Percentiles rank a stretch among this genome's conserved stretches.
Evolutionary conservation across 1,140 invertebrate species (phyloP).

Genomic region (Drosophila ananassae): DNA sequence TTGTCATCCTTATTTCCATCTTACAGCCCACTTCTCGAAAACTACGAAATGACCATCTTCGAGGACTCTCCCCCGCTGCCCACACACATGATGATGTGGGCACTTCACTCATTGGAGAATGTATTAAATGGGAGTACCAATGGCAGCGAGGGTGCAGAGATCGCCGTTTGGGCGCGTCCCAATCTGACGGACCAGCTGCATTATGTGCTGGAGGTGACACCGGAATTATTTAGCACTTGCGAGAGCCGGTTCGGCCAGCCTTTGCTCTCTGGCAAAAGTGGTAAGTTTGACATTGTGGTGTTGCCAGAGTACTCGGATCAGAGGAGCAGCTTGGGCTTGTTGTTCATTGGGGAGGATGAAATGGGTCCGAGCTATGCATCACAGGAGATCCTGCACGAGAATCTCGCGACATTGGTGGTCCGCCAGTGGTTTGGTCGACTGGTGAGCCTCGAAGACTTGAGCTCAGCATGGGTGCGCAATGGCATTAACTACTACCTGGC

Average conservation of each 20-base stretch:
- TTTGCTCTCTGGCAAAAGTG: not conserved
- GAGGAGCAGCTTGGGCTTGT: constrained; percentile 4
- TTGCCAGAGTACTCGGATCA: constrained; percentile 6
- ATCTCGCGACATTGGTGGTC: constrained; percentile 5
- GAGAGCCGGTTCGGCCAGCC: not conserved
- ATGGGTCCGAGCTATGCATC: not conserved
- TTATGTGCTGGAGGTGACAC: not conserved
- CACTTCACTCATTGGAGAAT: constrained; percentile 7
- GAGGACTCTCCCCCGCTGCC: constrained; percentile 15
- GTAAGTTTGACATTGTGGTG: constrained; percentile 11
- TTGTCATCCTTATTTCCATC: not conserved
- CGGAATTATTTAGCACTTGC: not conserved
- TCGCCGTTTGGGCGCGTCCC: constrained; percentile 11
- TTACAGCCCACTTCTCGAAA: not conserved
- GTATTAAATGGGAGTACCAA: not conserved
- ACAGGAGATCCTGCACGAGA: not conserved
- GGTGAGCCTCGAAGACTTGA: not conserved
- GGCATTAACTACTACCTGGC: constrained; percentile 19
- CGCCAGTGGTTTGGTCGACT: constrained; percentile 21
- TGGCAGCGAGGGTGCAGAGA: not conserved
- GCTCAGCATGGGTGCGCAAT: constrained; percentile 2
- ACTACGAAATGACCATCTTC: constrained; percentile 20
- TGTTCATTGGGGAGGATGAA: constrained; percentile 6
- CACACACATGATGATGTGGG: constrained; percentile 21
- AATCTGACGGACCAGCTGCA: not conserved